Evolutionary conservation across 2,113 vertebrate species (phyloP).

Genomic region (Cyprinodon variegatus): DNA sequence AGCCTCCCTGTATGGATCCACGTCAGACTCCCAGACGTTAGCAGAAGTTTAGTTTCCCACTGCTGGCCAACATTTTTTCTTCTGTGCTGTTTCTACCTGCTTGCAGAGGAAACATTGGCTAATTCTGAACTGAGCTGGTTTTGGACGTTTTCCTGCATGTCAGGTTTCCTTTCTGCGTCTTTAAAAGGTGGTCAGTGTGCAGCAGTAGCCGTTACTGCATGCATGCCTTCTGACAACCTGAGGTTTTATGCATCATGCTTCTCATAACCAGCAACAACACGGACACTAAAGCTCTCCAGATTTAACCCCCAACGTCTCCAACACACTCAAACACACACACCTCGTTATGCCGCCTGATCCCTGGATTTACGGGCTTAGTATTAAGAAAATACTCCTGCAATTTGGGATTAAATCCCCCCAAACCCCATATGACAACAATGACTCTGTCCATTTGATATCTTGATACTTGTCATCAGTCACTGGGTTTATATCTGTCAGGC

Average conservation of each 20-base stretch:
- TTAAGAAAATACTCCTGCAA: constrained; percentile 85
- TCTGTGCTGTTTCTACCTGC: neutral
- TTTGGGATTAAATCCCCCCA: constrained; percentile 86
- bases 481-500: constrained; percentile 41
- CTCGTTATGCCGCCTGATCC: constrained; percentile 77
- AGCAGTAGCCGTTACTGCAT: constrained; percentile 13
- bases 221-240: constrained; percentile 57
- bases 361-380: constrained; percentile 83
- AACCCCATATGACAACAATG: constrained; percentile 76
- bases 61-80: too few species aligned
- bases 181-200: neutral
- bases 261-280: constrained; percentile 73
- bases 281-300: constrained; percentile 56
- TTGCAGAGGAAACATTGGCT: neutral
- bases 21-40: neutral
- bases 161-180: neutral
- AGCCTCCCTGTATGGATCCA: neutral
- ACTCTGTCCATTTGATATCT: constrained; percentile 81
- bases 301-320: constrained; percentile 21
- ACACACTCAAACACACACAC: constrained; percentile 60
- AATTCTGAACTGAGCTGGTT: neutral
- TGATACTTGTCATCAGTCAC: constrained; percentile 76
- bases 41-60: neutral
- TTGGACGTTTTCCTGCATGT: neutral
- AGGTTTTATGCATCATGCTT: constrained; percentile 77